Percentiles rank a stretch among this genome's conserved stretches.
phyloP scores from a whole-genome alignment of 2,113 vertebrate species.

The Pycnonotus jocosus region DNA sequence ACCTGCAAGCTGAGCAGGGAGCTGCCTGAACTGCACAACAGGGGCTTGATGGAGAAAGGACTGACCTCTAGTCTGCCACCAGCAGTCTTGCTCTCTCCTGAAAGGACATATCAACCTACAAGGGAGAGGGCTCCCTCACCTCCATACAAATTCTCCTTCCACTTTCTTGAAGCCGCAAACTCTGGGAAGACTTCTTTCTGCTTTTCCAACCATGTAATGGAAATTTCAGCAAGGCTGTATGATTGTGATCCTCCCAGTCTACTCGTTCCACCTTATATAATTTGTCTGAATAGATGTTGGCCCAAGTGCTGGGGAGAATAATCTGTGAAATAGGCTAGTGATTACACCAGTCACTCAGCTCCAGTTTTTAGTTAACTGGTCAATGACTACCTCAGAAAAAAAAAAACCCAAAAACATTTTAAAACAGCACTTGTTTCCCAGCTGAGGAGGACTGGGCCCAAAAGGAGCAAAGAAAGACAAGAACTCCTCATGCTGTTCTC shows the following conservation, averaged over 20 bases:
- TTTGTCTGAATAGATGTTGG: neutral
- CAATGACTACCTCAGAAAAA: neutral
- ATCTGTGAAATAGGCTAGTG: neutral
- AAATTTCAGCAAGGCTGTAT: neutral
- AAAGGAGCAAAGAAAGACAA: neutral
- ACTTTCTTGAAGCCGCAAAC: neutral
- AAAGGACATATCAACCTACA: neutral
- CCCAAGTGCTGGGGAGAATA: neutral
- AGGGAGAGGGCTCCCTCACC: neutral
- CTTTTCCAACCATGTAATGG: neutral
- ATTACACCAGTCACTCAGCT: neutral
- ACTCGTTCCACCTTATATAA: neutral
- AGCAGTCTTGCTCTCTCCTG: neutral
- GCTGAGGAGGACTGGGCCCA: neutral
- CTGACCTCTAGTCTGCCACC: neutral
- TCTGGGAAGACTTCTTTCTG: neutral
- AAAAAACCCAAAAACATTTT: neutral
- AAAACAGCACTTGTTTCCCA: neutral
- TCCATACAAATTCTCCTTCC: neutral
- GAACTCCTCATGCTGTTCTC: neutral
- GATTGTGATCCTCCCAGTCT: neutral
- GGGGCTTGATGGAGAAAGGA: neutral
- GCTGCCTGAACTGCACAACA: neutral
- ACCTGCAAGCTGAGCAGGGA: neutral
- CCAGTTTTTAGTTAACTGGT: neutral